phyloP scores from a whole-genome alignment of 1,140 invertebrate species.

The Calephelis nemesis region DNA sequence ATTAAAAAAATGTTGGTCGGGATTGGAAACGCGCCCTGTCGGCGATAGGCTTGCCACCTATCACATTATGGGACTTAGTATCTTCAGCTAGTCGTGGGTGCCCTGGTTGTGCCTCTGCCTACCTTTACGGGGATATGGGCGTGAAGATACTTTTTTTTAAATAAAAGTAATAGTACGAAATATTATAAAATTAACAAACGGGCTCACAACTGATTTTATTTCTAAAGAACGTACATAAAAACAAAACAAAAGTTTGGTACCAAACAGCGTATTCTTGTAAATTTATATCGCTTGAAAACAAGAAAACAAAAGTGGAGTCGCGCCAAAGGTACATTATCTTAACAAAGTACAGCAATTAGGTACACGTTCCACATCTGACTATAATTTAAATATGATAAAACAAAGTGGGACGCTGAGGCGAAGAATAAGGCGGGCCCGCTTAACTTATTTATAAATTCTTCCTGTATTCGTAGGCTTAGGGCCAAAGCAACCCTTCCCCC shows the following conservation, averaged over 20 bases:
- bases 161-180: neutral
- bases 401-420: conserved; percentile 66
- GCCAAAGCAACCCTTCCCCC: conserved; percentile 63
- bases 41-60: too few species aligned
- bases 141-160: too few species aligned
- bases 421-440: conserved; percentile 67
- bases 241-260: conserved; percentile 71
- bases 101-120: too few species aligned
- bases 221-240: conserved; percentile 66
- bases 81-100: too few species aligned
- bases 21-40: too few species aligned
- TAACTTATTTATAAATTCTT: conserved; percentile 79
- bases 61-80: too few species aligned
- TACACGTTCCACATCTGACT: conserved; percentile 79
- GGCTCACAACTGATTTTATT: conserved; percentile 69
- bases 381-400: conserved; percentile 80
- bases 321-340: conserved; percentile 79
- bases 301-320: conserved; percentile 78
- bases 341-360: conserved; percentile 79
- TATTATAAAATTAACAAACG: conserved; percentile 30
- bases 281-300: conserved; percentile 75
- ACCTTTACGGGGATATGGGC: too few species aligned
- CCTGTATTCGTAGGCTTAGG: conserved; percentile 51
- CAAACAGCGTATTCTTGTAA: conserved; percentile 54
- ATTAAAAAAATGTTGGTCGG: too few species aligned